Percentiles rank a stretch among this genome's conserved stretches.
phyloP scores from a whole-genome alignment of 2,888 invertebrate genomes.

The Conus canariensis region DNA sequence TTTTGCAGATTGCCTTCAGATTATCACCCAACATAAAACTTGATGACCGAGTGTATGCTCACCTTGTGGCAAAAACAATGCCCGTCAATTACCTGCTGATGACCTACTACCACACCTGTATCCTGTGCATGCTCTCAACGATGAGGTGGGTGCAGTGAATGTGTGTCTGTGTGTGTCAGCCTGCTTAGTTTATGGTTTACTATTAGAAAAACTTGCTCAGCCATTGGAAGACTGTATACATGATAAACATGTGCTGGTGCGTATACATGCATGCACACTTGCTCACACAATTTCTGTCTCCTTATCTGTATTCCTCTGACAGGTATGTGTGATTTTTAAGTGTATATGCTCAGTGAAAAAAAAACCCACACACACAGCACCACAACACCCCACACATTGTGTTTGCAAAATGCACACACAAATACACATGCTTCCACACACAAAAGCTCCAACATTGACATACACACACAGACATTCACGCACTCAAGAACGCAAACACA shows the following conservation, averaged over 20 bases:
- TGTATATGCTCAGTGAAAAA: too few relatives aligned
- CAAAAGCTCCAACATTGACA: too few relatives aligned
- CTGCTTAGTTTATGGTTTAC: not conserved
- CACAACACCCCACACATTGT: too few relatives aligned
- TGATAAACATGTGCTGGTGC: not conserved
- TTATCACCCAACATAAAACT: slow-evolving; percentile 91
- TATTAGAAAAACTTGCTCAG: too few relatives aligned
- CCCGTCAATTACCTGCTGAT: slow-evolving; percentile 91
- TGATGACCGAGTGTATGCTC: slow-evolving; percentile 94
- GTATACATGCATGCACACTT: not conserved
- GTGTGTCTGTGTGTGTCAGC: not conserved
- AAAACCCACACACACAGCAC: too few relatives aligned
- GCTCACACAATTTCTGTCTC: not conserved
- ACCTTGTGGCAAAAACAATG: slow-evolving; percentile 94
- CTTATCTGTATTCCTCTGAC: not conserved
- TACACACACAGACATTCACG: too few relatives aligned
- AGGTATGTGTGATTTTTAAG: too few relatives aligned
- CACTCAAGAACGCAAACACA: too few relatives aligned
- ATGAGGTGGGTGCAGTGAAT: slow-evolving; percentile 75
- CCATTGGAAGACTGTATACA: too few relatives aligned
- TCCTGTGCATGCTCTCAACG: slow-evolving; percentile 88
- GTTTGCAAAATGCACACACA: too few relatives aligned
- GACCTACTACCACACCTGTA: slow-evolving; percentile 93
- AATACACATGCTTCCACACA: too few relatives aligned
- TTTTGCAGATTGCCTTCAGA: slow-evolving; percentile 89